Base-by-base conservation (phyloP, 2,113 vertebrate genomes). In the Gymnocephalus cernua region DNA sequence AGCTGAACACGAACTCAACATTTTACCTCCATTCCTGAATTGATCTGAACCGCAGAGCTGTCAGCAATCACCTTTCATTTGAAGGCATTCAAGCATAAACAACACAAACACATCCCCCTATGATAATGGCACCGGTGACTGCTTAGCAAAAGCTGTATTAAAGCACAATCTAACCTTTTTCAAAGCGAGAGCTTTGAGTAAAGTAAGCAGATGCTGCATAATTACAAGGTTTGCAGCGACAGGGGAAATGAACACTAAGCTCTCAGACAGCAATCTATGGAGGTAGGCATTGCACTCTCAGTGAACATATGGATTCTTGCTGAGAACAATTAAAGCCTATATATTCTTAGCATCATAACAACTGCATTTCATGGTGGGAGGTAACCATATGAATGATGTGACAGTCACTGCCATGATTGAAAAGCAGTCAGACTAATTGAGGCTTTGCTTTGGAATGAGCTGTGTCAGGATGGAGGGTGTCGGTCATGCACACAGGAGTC, bases 161-260 rank as follows among this genome's bases (percentile, higher is more conserved):
- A 65, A 59, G 51, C 6, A 1, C 3, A 62, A 63, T 57, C 12
- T 18, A 57, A 67, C 56, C 57, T 77, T 66, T 66, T 77, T 67
- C 11, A 23, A 23, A 29, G 4, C n/a, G 44, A 79, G 23, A 25
- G 27, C 48, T 56, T 18, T 11, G 35, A 59, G 25, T 63, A 61
- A 77, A 69, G 15, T 10, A 54, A 59, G 2, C 47, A 63, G 18
- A 67, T 69, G 48, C 9, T 62, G 47, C 16, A 13, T 72, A 59
- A 82, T 84, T 45, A 54, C 9, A 53, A 23, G 54, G 61, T 72
- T 68, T 29, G 62, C 41, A 47, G 16, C 44, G 61, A 45, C 38
- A 2, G 48, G 21, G n/a, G 56, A 59, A 44, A 48, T 64, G 54
- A 56, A 66, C 38, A 27, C 18, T 32, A 5, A 62, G 58, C 45